These are phyloP conservation scores for Liodrosophila aerea DNA, from an alignment of 2,888 invertebrate genomes.

Conservation along the genomic window DNA sequence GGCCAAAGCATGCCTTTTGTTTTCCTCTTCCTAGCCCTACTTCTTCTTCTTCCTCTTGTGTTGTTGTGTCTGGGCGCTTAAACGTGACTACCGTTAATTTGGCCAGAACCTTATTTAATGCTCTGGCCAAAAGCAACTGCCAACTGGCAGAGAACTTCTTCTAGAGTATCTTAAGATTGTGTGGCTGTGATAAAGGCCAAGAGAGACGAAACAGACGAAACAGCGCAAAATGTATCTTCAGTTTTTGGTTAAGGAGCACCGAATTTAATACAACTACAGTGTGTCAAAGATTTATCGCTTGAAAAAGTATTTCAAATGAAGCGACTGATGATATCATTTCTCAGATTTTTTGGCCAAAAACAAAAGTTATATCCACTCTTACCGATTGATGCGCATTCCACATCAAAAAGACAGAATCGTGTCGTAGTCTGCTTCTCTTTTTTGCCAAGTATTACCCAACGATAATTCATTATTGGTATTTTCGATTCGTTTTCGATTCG, in stretches of 20 bases:
- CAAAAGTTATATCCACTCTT: slow-evolving; percentile 4
- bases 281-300: slow-evolving; percentile 63
- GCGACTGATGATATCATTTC: slow-evolving; percentile 57
- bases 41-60: slow-evolving; percentile 8
- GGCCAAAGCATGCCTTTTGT: slow-evolving; percentile 45
- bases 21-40: slow-evolving; percentile 11
- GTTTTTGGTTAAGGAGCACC: slow-evolving; percentile 14
- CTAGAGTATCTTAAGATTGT: slow-evolving; percentile 41
- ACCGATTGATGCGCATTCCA: slow-evolving; percentile 24
- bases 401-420: slow-evolving; percentile 7
- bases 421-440: neutral
- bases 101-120: slow-evolving; percentile 61
- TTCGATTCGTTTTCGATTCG: slow-evolving; percentile 12
- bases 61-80: slow-evolving; percentile 59
- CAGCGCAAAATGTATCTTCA: slow-evolving; percentile 46
- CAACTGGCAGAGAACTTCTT: slow-evolving; percentile 34
- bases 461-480: slow-evolving; percentile 41
- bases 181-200: slow-evolving; percentile 36
- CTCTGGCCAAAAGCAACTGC: slow-evolving; percentile 36
- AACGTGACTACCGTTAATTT: slow-evolving; percentile 74
- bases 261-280: slow-evolving; percentile 34
- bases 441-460: neutral
- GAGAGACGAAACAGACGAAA: slow-evolving; percentile 10
- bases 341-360: slow-evolving; percentile 27
- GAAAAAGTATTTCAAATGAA: slow-evolving; percentile 57